Percentiles rank a stretch among this genome's conserved stretches.
phyloP scores from a whole-genome alignment of 2,113 vertebrate genomes.

The Monarcha castaneiventris region DNA sequence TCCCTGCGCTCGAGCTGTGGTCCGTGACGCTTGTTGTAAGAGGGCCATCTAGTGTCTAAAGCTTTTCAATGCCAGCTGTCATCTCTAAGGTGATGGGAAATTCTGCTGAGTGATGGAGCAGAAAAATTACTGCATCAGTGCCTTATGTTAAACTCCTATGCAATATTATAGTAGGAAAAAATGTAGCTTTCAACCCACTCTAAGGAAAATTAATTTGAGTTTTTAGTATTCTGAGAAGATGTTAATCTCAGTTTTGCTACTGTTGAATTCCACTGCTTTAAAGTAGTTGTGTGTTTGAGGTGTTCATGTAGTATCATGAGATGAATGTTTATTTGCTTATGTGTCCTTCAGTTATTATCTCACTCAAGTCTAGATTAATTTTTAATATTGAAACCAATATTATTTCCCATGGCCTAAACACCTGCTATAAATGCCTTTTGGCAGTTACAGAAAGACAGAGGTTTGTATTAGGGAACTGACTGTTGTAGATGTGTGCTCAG shows the following conservation, averaged over 20 bases:
- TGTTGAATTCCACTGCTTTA: neutral
- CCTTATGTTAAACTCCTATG: neutral
- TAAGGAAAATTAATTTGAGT: neutral
- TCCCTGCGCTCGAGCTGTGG: neutral
- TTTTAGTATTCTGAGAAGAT: neutral
- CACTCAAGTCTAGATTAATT: neutral
- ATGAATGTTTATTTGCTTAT: neutral
- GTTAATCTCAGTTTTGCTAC: neutral
- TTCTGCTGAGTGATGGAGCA: neutral
- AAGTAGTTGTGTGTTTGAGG: neutral
- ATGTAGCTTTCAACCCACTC: neutral
- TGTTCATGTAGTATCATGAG: neutral
- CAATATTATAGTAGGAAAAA: neutral
- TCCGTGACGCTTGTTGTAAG: slow-evolving; percentile 15
- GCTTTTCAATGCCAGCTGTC: neutral
- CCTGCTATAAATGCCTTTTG: neutral
- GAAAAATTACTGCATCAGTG: neutral
- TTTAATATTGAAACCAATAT: neutral
- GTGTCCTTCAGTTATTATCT: neutral
- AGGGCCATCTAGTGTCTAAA: slow-evolving; percentile 68
- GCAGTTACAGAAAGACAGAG: neutral
- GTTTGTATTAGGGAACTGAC: neutral
- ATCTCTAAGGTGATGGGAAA: neutral
- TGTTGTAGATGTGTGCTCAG: neutral
- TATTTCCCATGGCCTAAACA: neutral